These are phyloP conservation scores for Erebia palarica DNA, from an alignment of 2,888 invertebrate genomes.

Conservation along the genomic window DNA sequence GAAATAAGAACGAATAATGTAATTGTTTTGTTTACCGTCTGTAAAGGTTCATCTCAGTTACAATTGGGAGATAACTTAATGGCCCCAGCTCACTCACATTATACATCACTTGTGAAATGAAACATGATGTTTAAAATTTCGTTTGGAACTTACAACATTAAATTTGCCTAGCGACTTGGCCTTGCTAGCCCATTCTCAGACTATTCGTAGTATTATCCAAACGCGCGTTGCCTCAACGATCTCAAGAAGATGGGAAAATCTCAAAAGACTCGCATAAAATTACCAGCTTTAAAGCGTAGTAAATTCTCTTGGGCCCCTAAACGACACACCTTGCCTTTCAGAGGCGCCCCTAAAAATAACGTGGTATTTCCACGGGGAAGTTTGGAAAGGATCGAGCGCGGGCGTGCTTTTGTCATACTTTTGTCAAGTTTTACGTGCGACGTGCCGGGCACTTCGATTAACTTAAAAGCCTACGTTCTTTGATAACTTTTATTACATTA, in stretches of 20 bases:
- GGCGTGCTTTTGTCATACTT: slow-evolving; percentile 80
- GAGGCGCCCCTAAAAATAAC: slow-evolving; percentile 72
- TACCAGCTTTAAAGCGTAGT: slow-evolving; percentile 79
- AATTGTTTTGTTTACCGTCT: slow-evolving; percentile 18
- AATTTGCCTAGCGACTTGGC: slow-evolving; percentile 78
- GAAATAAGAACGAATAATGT: slow-evolving; percentile 27
- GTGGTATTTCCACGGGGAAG: slow-evolving; percentile 77
- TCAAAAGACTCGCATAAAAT: slow-evolving; percentile 80
- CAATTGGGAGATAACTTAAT: slow-evolving; percentile 19
- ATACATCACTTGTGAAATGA: slow-evolving; percentile 45
- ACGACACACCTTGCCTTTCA: slow-evolving; percentile 80
- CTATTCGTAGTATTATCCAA: slow-evolving; percentile 77
- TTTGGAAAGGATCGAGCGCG: slow-evolving; percentile 70
- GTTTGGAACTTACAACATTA: slow-evolving; percentile 78
- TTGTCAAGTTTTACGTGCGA: slow-evolving; percentile 74
- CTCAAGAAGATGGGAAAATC: slow-evolving; percentile 79
- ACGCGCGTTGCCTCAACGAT: slow-evolving; percentile 66
- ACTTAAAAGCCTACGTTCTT: slow-evolving; percentile 56
- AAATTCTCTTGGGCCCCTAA: slow-evolving; percentile 67
- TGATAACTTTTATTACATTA: not conserved
- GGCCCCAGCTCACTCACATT: not conserved
- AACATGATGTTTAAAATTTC: slow-evolving; percentile 66
- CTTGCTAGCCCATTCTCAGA: slow-evolving; percentile 70
- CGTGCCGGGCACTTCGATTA: slow-evolving; percentile 76
- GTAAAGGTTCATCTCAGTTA: not conserved